Conservation (phyloP, 2,797 vertebrate species). For the Lepilemur ruficaudatus region DNA sequence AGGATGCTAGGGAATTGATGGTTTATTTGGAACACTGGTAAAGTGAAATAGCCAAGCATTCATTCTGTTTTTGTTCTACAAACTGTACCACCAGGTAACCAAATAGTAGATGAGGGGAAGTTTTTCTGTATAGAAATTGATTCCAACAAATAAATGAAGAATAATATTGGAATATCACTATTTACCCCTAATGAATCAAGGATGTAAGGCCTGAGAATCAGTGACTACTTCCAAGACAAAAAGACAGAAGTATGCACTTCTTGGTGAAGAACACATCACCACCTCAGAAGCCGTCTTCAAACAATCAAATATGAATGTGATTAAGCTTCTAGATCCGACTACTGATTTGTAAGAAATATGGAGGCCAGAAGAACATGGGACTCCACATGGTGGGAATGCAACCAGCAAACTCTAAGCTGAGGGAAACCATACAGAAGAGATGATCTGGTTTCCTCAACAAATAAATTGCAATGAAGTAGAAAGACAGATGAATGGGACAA, state of each 20-base stretch:
- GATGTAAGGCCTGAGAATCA: not conserved
- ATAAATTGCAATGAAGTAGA: not conserved
- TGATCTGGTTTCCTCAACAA: not conserved
- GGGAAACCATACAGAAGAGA: not conserved
- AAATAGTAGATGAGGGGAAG: not conserved
- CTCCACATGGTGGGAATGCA: accelerated
- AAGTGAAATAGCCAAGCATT: not conserved
- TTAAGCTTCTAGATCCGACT: not conserved
- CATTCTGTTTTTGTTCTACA: not conserved
- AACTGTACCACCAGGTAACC: not conserved
- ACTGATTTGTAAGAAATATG: not conserved
- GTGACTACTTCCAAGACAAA: not conserved
- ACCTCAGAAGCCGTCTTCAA: not conserved
- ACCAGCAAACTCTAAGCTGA: not conserved
- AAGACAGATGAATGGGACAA: not conserved
- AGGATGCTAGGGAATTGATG: not conserved
- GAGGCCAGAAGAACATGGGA: not conserved
- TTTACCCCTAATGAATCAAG: not conserved
- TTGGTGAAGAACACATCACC: not conserved
- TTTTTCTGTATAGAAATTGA: not conserved
- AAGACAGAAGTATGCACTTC: accelerated
- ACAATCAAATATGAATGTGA: not conserved
- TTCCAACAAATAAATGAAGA: not conserved
- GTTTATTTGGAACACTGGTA: not conserved
- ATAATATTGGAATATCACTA: not conserved